These are phyloP conservation scores for Hippocampus kuda DNA, from an alignment of 2,797 vertebrate species.

Conservation along the genomic window DNA sequence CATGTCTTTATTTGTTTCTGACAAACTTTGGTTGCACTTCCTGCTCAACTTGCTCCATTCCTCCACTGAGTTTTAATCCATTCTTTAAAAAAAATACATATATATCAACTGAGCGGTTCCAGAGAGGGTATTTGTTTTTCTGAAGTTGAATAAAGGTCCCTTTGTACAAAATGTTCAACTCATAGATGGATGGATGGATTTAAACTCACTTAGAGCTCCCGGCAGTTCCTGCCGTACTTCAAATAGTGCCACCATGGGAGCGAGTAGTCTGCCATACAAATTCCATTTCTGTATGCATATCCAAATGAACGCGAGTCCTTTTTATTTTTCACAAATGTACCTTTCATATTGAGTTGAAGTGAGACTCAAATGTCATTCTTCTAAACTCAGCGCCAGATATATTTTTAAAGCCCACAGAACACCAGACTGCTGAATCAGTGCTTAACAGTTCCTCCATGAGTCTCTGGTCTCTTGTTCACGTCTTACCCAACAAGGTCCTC, in stretches of 20 bases:
- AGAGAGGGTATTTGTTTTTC: background rate
- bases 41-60: background rate
- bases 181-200: background rate
- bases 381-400: conserved; percentile 12
- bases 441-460: conserved; percentile 30
- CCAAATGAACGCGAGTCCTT: background rate
- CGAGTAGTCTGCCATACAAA: background rate
- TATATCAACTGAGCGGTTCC: background rate
- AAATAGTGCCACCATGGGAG: background rate
- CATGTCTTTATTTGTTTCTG: conserved; percentile 19
- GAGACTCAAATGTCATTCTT: background rate
- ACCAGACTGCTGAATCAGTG: conserved; percentile 40
- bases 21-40: background rate
- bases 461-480: conserved; percentile 18
- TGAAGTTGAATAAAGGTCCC: background rate
- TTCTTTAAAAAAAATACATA: background rate
- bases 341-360: background rate
- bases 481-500: conserved; percentile 38
- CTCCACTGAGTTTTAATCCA: background rate
- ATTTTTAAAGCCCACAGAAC: conserved; percentile 6
- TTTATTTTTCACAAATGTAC: background rate
- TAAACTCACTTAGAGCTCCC: background rate
- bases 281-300: background rate
- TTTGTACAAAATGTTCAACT: background rate
- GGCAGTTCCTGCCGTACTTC: background rate